phyloP scores from a whole-genome alignment of 1,140 invertebrate species.

The Popillia japonica region DNA sequence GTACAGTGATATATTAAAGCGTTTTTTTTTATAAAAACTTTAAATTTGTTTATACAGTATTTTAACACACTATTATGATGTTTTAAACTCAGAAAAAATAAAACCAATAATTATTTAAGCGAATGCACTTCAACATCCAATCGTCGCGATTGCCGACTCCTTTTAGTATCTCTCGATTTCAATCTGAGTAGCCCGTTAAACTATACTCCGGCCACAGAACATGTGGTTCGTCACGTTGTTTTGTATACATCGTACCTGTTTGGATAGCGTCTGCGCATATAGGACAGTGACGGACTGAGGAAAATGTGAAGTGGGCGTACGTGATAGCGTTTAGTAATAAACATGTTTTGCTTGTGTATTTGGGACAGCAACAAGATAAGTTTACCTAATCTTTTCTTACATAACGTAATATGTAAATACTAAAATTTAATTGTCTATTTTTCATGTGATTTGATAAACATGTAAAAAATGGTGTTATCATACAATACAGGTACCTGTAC shows the following conservation, averaged over 20 bases:
- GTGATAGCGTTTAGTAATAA: not conserved
- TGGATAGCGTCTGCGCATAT: slow-evolving; percentile 17
- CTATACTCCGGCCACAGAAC: not conserved
- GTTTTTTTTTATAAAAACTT: not conserved
- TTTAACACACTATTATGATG: not conserved
- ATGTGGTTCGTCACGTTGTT: slow-evolving; percentile 36
- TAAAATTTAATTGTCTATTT: slow-evolving; percentile 2
- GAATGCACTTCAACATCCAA: not conserved
- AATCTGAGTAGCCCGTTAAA: slow-evolving; percentile 11
- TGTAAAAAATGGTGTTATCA: not conserved
- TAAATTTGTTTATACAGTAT: not conserved
- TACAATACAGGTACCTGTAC: too few relatives aligned
- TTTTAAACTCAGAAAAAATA: not conserved
- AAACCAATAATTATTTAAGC: not conserved
- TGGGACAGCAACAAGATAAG: not conserved
- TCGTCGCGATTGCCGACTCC: not conserved
- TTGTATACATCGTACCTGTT: slow-evolving; percentile 36
- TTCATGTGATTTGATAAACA: not conserved
- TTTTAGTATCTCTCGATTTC: not conserved
- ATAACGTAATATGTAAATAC: not conserved
- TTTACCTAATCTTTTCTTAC: not conserved
- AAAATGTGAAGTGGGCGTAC: not conserved
- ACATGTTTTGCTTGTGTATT: not conserved
- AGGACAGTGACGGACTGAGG: not conserved
- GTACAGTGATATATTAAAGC: not conserved